Base-by-base conservation (phyloP, 2,797 vertebrate genomes). In the Typhlichthys eigenmanni region DNA sequence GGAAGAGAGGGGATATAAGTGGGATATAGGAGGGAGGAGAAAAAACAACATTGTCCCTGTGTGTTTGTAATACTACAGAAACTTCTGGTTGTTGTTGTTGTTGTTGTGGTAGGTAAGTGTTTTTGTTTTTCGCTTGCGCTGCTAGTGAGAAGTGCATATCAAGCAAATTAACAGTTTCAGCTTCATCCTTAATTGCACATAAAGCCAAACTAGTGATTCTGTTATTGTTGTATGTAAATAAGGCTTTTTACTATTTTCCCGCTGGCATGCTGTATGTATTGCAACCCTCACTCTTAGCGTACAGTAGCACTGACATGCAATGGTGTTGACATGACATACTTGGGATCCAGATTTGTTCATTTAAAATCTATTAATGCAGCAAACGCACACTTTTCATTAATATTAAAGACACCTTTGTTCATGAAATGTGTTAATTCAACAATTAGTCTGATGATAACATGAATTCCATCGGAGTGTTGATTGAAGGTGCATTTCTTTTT, bases 121-220 rank as follows among this genome's bases (percentile, higher is more conserved):
- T 50, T 66, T 88, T 89, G 85, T 74, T 87, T 87, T 84, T 80
- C 80, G 82, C 78, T 84, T 76, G 79, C 80, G 78, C 78, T 64
- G 81, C 86, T 81, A 73, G 74, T 77, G 82, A 88, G 83, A 84
- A 85, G 69, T 81, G 79, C 86, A 86, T 69, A 89, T 87, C 84
- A 90, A 87, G 86, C 88, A 91, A 91, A 92, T 91, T 85, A 92
- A 87, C 77, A 84, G 84, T 84, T 74, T 75, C 83, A 82, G 87
- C 85, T 85, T 88, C 83, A 85, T 84, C 85, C 85, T 85, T 92
- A 91, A 90, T 90, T 91, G 88, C 81, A 83, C 83, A 76, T 85
- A 80, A 76, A 81, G 87, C 86, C 75, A 86, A 90, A 87, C 64
- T 72, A n/a, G 74, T 53, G 68, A 87, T 86, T 87, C 67, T 74